Evolutionary conservation across 2,797 vertebrate species (phyloP).

Genomic region (Megalops cyprinoides): DNA sequence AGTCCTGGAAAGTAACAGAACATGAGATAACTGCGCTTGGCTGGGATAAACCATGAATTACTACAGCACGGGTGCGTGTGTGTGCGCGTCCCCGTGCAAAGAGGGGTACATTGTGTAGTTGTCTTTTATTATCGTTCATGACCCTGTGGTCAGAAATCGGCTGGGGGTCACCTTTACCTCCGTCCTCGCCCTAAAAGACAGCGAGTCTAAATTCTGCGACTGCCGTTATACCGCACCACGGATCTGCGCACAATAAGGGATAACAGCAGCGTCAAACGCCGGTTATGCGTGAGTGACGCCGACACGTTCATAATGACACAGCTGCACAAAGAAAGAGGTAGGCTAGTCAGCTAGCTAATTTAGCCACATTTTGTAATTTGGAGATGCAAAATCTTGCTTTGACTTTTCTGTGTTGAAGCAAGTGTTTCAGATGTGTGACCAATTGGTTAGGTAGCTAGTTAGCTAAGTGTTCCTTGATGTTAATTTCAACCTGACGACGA

Average conservation of each 20-base stretch:
- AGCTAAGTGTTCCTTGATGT: too few relatives aligned
- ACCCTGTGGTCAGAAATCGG: not conserved
- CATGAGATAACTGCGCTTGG: not conserved
- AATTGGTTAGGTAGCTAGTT: too few relatives aligned
- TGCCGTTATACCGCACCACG: not conserved
- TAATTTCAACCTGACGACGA: not conserved
- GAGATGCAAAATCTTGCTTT: too few relatives aligned
- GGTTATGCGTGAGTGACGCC: not conserved
- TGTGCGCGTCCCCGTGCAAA: not conserved
- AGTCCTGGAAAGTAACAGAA: too few relatives aligned
- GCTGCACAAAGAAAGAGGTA: not conserved
- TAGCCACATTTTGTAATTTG: too few relatives aligned
- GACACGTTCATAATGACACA: not conserved
- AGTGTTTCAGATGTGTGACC: too few relatives aligned
- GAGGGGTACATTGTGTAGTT: not conserved
- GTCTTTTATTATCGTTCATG: not conserved
- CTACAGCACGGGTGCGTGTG: too few relatives aligned
- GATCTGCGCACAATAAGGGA: not conserved
- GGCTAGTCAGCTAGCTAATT: too few relatives aligned
- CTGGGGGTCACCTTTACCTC: constrained; percentile 3
- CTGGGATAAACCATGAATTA: not conserved
- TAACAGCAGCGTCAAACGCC: not conserved
- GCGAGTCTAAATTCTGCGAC: not conserved
- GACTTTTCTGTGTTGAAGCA: too few relatives aligned
- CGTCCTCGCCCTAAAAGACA: not conserved